Evolutionary conservation across 2,113 vertebrate genomes (phyloP), one percentile per base, ranked within the genome.

Genomic region (Nycticebus coucang): DNA sequence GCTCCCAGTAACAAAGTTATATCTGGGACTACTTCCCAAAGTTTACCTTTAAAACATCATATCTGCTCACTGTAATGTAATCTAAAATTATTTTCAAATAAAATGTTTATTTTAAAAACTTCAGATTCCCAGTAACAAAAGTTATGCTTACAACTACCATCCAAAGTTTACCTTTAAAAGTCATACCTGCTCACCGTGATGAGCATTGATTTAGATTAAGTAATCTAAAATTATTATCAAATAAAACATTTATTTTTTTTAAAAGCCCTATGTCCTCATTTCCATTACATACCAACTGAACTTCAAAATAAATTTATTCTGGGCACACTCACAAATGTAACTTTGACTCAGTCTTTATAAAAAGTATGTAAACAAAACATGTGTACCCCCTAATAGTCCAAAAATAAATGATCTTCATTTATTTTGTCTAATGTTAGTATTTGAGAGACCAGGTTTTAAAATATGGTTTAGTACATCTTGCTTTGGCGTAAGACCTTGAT

Each of bases 111-210:
- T 88, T 78, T 18, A 24, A 62, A 62, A 62, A 62, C 60, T 62
- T 62, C 24, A 62, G 24, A 11, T 62, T 62, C 62, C 62, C 62
- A 30, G 22, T 37, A 89, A 77, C 79, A 50, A 75, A 77, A 80
- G 30, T n/a, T 78, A 64, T 37, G 78, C 81, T 28, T 37, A 41
- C 9, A 14, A 88, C 69, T 72, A 89, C 37, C 74, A 41, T 1
- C 55, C 84, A 59, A 71, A 86, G 57, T 93, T 91, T 41, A 81
- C 62, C 50, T 96, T 95, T 90, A 81, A 84, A 96, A 92, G 41
- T 57, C 77, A 50, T 78, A 66, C 18, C 50, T 33, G 45, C 33
- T 64, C 81, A 80, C 19, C 95, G 82, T 95, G 77, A 82, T 74
- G 60, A 50, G 45, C 45, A 50, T 7, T 50, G 45, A 50, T 50